These are phyloP conservation scores for Danio rerio DNA, from an alignment of 2,113 vertebrate genomes.

Conservation along the genomic window GRCz12tu NC_133191.1:45236001-45236500, in stretches of 20 bases:
- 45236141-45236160: too few species aligned
- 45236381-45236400: not conserved
- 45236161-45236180: too few species aligned
- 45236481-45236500: not conserved
- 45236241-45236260: not conserved
- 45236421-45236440: not conserved
- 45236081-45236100: too few species aligned
- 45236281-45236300: slow-evolving; percentile 5
- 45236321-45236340: slow-evolving; percentile 39
- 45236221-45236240: not conserved
- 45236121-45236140: too few species aligned
- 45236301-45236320: slow-evolving; percentile 46
- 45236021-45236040: too few species aligned
- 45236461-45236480: not conserved
- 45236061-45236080: too few species aligned
- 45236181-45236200: too few species aligned
- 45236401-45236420: not conserved
- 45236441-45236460: not conserved
- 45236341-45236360: slow-evolving; percentile 5
- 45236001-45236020: too few species aligned
- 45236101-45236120: too few species aligned
- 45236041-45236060: too few species aligned
- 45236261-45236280: slow-evolving; percentile 26
- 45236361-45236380: not conserved
- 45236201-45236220: not conserved